Conservation (phyloP, 1,140 invertebrate species). For the Andrena cerasifolii region DNA sequence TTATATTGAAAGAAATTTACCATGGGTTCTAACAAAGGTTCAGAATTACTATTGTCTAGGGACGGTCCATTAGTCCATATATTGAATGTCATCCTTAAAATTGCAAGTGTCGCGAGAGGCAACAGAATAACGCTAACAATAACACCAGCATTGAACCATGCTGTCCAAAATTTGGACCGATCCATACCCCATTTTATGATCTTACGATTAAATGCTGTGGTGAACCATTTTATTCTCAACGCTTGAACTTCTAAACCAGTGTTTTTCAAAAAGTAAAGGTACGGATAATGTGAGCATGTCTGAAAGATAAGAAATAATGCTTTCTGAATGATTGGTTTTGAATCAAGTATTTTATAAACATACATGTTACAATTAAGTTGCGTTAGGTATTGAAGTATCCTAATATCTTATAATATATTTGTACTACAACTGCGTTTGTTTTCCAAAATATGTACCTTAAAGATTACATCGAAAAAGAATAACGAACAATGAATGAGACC, state of each 20-base stretch:
- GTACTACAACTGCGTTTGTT: neutral
- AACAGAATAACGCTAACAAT: slow-evolving; percentile 85
- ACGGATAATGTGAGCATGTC: slow-evolving; percentile 91
- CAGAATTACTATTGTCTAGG: slow-evolving; percentile 40
- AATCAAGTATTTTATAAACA: slow-evolving; percentile 6
- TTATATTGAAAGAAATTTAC: slow-evolving; percentile 58
- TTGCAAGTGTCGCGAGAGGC: slow-evolving; percentile 85
- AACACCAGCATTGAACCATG: slow-evolving; percentile 88
- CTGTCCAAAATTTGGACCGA: slow-evolving; percentile 84
- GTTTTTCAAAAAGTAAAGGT: slow-evolving; percentile 88
- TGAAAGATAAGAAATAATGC: slow-evolving; percentile 81
- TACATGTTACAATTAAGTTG: neutral
- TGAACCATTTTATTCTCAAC: slow-evolving; percentile 89
- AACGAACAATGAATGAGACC: slow-evolving; percentile 84
- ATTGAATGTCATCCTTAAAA: slow-evolving; percentile 81
- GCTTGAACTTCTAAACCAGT: slow-evolving; percentile 88
- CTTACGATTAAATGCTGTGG: slow-evolving; percentile 88
- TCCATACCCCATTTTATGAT: slow-evolving; percentile 89
- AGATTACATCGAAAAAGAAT: slow-evolving; percentile 88
- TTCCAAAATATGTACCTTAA: slow-evolving; percentile 83
- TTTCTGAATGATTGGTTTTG: slow-evolving; percentile 27
- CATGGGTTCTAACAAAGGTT: slow-evolving; percentile 74
- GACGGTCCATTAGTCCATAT: slow-evolving; percentile 53
- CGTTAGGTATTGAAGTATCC: neutral
- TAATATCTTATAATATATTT: neutral